Evolutionary conservation across 2,888 invertebrate genomes (phyloP).

Genomic region (Sceliomorpha sp.): DNA sequence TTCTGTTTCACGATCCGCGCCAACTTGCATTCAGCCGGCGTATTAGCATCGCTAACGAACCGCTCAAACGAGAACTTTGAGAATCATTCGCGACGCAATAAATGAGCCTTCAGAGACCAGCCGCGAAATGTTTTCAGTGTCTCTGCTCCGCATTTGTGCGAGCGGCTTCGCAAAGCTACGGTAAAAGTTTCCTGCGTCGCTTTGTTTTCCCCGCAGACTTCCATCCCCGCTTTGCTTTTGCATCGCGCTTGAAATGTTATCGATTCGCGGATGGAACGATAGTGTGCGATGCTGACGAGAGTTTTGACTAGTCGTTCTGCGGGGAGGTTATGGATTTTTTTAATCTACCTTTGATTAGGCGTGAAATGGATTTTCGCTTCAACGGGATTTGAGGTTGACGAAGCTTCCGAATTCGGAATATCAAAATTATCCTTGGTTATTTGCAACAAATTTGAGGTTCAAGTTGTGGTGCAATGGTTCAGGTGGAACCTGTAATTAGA

Average conservation of each 20-base stretch:
- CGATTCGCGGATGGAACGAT: slow-evolving; percentile 30
- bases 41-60: slow-evolving; percentile 56
- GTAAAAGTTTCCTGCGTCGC: slow-evolving; percentile 16
- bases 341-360: too few species aligned
- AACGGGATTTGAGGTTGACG: too few species aligned
- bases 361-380: too few species aligned
- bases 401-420: too few species aligned
- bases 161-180: slow-evolving; percentile 11
- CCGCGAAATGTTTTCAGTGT: slow-evolving; percentile 28
- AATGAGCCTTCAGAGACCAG: slow-evolving; percentile 42
- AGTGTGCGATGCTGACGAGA: slow-evolving; percentile 19
- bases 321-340: too few species aligned
- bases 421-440: too few species aligned
- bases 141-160: slow-evolving; percentile 5
- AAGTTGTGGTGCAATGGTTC: too few species aligned
- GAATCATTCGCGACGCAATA: slow-evolving; percentile 50
- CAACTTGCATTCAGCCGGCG: slow-evolving; percentile 47
- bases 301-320: slow-evolving; percentile 22
- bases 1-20: slow-evolving; percentile 45
- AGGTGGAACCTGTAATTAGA: too few species aligned
- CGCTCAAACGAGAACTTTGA: slow-evolving; percentile 52
- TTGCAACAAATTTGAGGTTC: too few species aligned
- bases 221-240: slow-evolving; percentile 28
- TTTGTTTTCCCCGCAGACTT: slow-evolving; percentile 19
- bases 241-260: slow-evolving; percentile 33